A percentile compares a stretch with the other conserved stretches of the same genome.
These are phyloP conservation scores for Hormiphora californensis DNA, from an alignment of 37 sponge, comb jelly and placozoan genomes.

Conservation along the genomic window DNA sequence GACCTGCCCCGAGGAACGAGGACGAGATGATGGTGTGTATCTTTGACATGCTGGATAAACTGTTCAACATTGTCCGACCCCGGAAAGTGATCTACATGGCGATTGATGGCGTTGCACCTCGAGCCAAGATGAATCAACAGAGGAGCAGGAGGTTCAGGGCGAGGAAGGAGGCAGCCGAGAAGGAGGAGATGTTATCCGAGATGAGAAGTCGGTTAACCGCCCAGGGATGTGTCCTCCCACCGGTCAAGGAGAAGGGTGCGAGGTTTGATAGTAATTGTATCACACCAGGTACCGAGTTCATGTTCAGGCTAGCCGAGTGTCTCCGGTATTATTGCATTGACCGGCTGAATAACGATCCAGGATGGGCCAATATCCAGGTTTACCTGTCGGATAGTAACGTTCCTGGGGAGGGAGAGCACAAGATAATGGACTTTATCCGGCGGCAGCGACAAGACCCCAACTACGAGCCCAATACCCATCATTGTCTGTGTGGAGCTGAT, in stretches of 20 bases:
- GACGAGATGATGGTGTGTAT: conserved; percentile 98
- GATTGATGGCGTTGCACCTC: conserved; percentile 97
- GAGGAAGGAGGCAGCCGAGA: conserved; percentile 85
- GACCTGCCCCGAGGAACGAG: conserved; percentile 89
- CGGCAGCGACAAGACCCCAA: conserved; percentile 71
- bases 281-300: conserved; percentile 96
- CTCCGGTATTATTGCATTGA: conserved; percentile 87
- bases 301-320: conserved; percentile 79
- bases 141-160: conserved; percentile 89
- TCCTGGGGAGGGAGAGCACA: conserved; percentile 99
- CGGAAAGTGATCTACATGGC: conserved; percentile 95
- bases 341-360: conserved; percentile 84
- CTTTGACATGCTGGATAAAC: conserved; percentile 95
- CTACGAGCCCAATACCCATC: conserved; percentile 95
- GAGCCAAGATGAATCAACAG: conserved; percentile 99
- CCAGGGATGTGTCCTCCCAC: conserved; percentile 73
- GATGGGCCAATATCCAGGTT: conserved; percentile 78
- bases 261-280: conserved; percentile 99
- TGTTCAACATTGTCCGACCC: conserved; percentile 94
- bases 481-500: conserved; percentile 98
- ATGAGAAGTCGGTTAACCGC: conserved; percentile 62
- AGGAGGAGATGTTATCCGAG: conserved; percentile 63
- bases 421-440: conserved; percentile 97
- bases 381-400: conserved; percentile 94
- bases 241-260: conserved; percentile 66